These are phyloP conservation scores for Amblyornis subalaris DNA, from an alignment of 2,113 vertebrate species.

Conservation along the genomic window DNA sequence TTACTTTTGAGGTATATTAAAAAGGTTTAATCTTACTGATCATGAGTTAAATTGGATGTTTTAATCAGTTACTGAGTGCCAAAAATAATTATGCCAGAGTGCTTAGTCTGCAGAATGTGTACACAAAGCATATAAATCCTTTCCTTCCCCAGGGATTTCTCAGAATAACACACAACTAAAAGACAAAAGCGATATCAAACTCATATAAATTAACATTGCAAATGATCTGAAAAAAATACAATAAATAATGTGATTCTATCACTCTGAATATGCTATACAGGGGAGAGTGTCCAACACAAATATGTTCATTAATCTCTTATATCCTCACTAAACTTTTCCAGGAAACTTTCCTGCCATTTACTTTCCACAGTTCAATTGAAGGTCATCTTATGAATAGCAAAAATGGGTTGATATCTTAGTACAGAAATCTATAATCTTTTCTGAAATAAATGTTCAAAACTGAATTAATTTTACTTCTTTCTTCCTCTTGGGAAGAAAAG, in stretches of 20 bases:
- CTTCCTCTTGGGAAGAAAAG: neutral
- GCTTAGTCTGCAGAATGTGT: constrained; percentile 91
- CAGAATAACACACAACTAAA: constrained; percentile 87
- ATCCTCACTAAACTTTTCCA: constrained; percentile 83
- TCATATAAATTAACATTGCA: constrained; percentile 96
- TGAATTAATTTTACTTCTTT: constrained; percentile 54
- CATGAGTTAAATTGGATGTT: constrained; percentile 89
- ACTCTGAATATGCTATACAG: constrained; percentile 76
- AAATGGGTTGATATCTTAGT: constrained; percentile 56
- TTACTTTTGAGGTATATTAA: constrained; percentile 84
- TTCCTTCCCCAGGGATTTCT: constrained; percentile 84
- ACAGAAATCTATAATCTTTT: constrained; percentile 56
- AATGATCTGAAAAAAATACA: constrained; percentile 91
- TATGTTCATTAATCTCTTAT: constrained; percentile 83
- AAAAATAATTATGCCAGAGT: constrained; percentile 93
- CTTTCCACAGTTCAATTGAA: constrained; percentile 84
- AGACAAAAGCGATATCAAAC: constrained; percentile 92
- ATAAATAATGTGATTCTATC: constrained; percentile 92
- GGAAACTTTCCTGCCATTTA: constrained; percentile 87
- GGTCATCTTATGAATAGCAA: constrained; percentile 77
- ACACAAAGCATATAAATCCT: constrained; percentile 93
- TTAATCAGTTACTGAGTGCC: constrained; percentile 82
- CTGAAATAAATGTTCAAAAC: constrained; percentile 52
- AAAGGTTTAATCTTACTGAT: constrained; percentile 90
- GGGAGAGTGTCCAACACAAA: constrained; percentile 87